Evolutionary conservation across 2,888 invertebrate genomes (phyloP), one percentile per base, ranked within the genome.

Genomic region (Scaptomyza flava): DNA sequence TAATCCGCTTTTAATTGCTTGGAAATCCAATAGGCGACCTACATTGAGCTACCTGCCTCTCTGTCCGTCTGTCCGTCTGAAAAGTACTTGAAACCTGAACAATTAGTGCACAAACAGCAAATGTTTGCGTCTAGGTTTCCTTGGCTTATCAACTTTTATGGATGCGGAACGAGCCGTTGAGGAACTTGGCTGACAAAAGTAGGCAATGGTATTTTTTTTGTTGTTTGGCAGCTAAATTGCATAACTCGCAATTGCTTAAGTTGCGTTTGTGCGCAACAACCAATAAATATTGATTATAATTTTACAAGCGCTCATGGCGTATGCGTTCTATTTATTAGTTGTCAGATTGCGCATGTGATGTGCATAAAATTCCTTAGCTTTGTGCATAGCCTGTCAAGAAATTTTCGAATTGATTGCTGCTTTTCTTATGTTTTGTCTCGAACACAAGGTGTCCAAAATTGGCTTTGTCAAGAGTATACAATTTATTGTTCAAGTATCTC

Each of bases 1-100:
- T 89, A 89, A 84, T 87, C 87, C 87, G 69, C 53, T 87, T 84
- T 84, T 84, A 84, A 84, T 84, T 84, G 89, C 85, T 69, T 77
- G 65, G 72, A 84, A 84, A 89, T 84, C 89, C 84, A 89, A 84
- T 89, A 89, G 83, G 56, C 74, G 74, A 87, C 89, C 87, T 68
- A 81, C 74, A 74, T 69, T 67, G 51, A 62, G 61, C 66, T 52
- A 70, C 56, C 75, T 62, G 62, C 1, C 41, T 41, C 9, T 8
- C 17, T 3, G 17, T 17, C 5, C 17, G 41, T 4, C 17, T 17
- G 14, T 17, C 41, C 6, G 9, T 38, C 14, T n/a, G n/a, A 41
- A 9, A 17, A 17, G 41, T 17, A 17, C 17, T 41, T 9, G 41
- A 52, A 23, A 58, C 20, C 34, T n/a, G 57, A 57, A 53, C 42